Evolutionary conservation across 1,140 invertebrate species (phyloP).

Genomic region (Pseudobourletiella spinata): DNA sequence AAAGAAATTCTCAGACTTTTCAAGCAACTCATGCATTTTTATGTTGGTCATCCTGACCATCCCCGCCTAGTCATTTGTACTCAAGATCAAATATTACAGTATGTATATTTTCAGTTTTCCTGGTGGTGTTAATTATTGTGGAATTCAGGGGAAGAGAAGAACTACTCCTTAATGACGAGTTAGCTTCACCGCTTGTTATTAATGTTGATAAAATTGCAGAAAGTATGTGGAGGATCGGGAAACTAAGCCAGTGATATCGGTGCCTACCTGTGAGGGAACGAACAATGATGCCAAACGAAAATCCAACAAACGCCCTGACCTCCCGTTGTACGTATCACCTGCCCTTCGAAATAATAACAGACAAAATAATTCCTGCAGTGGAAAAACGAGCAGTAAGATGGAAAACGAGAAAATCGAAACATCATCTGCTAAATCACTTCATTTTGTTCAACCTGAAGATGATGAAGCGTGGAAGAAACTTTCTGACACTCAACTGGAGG

Average conservation of each 20-base stretch:
- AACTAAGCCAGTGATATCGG: not conserved
- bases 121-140: not conserved
- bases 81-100: not conserved
- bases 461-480: slow-evolving; percentile 4
- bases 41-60: not conserved
- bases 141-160: not conserved
- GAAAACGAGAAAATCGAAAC: not conserved
- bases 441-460: slow-evolving; percentile 4
- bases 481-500: not conserved
- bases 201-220: no score
- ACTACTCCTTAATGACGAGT: no score
- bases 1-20: not conserved
- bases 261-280: no score
- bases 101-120: not conserved
- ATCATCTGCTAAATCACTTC: not conserved
- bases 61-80: not conserved
- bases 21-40: not conserved
- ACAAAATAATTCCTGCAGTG: not conserved
- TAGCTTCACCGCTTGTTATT: no score
- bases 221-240: not conserved
- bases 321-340: not conserved
- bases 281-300: no score
- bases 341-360: not conserved
- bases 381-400: not conserved
- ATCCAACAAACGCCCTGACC: not conserved